Conservation (phyloP, 2,888 invertebrate genomes). For the Camptogramma bilineatum region DNA sequence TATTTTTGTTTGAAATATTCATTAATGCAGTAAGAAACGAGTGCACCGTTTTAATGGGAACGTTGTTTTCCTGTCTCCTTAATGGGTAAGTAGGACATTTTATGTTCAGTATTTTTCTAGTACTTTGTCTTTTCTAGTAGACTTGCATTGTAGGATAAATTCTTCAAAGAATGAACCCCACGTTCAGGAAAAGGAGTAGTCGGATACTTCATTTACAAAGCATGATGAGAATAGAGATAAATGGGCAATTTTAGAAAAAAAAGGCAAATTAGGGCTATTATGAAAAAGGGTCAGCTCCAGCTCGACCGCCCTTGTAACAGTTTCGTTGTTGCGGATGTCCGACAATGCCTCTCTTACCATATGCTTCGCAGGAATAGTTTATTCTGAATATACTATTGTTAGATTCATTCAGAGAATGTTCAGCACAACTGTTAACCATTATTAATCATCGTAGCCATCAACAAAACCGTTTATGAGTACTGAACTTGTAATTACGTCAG, state of each 20-base stretch:
- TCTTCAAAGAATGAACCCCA: constrained; percentile 15
- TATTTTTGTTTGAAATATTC: constrained; percentile 49
- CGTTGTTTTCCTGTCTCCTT: constrained; percentile 54
- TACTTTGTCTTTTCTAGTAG: too few species aligned
- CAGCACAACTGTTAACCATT: constrained; percentile 19
- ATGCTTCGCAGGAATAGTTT: background rate
- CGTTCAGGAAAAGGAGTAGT: constrained; percentile 25
- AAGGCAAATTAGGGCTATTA: constrained; percentile 35
- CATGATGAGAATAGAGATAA: constrained; percentile 39
- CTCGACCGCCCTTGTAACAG: constrained; percentile 22
- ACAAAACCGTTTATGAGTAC: constrained; percentile 33
- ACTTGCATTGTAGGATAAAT: constrained; percentile 2
- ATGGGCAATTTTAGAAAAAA: constrained; percentile 34
- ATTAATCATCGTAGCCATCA: constrained; percentile 42
- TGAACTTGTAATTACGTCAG: constrained; percentile 27
- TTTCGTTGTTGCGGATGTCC: constrained; percentile 15
- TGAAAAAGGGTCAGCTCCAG: constrained; percentile 35
- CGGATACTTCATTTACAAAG: constrained; percentile 39
- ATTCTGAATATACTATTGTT: background rate
- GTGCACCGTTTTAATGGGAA: constrained; percentile 55
- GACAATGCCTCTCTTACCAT: constrained; percentile 4
- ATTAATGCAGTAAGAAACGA: constrained; percentile 57
- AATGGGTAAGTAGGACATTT: constrained; percentile 47
- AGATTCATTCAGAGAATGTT: constrained; percentile 4
- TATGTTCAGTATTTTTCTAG: constrained; percentile 32